phyloP scores from a whole-genome alignment of 2,888 invertebrate genomes.

The Drosophila macrospina region DNA sequence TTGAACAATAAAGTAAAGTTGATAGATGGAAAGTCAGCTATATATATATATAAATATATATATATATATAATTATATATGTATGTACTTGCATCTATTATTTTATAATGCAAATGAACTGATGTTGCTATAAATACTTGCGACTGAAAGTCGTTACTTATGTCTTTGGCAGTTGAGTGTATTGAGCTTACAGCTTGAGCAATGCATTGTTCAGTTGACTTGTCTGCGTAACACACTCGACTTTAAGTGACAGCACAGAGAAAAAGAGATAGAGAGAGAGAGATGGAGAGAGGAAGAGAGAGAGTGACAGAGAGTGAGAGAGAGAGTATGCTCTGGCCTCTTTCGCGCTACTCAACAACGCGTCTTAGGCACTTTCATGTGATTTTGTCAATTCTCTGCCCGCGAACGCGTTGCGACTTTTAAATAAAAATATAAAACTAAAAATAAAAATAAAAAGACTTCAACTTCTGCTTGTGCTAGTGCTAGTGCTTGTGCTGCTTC shows the following conservation, averaged over 20 bases:
- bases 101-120: background rate
- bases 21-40: no score
- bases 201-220: conserved; percentile 15
- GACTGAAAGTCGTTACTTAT: background rate
- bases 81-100: no score
- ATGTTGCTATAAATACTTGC: background rate
- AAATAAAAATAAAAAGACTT: conserved; percentile 2
- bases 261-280: background rate
- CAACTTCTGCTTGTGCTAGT: background rate
- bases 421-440: conserved; percentile 37
- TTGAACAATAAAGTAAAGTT: no score
- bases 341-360: conserved; percentile 1
- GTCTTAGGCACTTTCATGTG: conserved; percentile 61
- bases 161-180: background rate
- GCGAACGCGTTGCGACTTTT: conserved; percentile 57
- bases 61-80: no score
- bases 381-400: conserved; percentile 65
- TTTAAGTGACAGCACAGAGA: conserved; percentile 21
- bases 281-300: no score
- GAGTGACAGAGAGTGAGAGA: no score
- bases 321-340: no score
- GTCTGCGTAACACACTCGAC: conserved; percentile 14
- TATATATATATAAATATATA: no score
- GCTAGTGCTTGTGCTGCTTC: background rate
- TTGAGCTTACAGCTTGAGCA: conserved; percentile 1